Percentiles rank a stretch among this genome's conserved stretches.
Evolutionary conservation across 1,140 invertebrate species (phyloP).

Genomic region (Drosophila pseudoananassae): DNA sequence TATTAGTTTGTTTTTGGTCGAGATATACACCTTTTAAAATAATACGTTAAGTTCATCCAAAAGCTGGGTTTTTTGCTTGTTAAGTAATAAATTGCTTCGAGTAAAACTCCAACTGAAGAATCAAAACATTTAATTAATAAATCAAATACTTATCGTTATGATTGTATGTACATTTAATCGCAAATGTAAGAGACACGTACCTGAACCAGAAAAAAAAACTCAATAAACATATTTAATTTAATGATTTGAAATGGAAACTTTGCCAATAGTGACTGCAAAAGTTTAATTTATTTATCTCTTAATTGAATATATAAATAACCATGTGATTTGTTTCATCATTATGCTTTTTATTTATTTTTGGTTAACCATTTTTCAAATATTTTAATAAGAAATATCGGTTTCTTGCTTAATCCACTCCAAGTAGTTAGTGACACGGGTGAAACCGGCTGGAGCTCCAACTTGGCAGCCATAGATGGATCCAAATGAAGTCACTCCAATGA

Average conservation of each 20-base stretch:
- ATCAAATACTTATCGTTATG: not conserved
- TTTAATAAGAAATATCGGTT: slow-evolving; percentile 83
- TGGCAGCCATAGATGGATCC: slow-evolving; percentile 85
- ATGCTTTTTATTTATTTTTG: not conserved
- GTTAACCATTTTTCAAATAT: no score
- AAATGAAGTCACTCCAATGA: slow-evolving; percentile 85
- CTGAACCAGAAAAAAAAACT: no score
- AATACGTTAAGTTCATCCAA: no score
- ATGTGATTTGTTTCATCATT: not conserved
- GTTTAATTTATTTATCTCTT: no score
- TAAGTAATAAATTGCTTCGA: not conserved
- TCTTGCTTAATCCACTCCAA: slow-evolving; percentile 85
- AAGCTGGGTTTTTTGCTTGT: no score
- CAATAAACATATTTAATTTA: no score
- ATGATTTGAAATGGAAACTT: no score
- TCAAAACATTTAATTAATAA: not conserved
- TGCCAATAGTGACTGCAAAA: no score
- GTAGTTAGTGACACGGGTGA: slow-evolving; percentile 85
- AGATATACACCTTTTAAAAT: not conserved
- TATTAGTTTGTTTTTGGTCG: not conserved
- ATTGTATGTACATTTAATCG: not conserved
- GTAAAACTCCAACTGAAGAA: not conserved
- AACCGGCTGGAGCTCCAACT: slow-evolving; percentile 85
- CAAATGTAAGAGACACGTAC: not conserved
- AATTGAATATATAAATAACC: no score